A percentile compares a stretch with the other conserved stretches of the same genome.
phyloP scores from a whole-genome alignment of 1,140 invertebrate genomes.

The Hylyphantes graminicola region DNA sequence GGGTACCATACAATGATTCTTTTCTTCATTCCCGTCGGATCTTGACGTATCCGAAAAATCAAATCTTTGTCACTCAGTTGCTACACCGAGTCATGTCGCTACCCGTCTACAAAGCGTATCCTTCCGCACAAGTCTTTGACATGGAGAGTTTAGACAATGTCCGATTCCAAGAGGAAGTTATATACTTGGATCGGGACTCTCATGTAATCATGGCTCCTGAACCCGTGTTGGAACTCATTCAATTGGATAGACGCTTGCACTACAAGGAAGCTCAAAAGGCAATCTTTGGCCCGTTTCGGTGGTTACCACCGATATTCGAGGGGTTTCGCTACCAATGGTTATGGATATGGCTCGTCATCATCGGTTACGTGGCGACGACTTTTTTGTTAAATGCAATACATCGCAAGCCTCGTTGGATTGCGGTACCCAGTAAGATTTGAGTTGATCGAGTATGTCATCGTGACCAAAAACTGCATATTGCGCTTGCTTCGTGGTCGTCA shows the following conservation, averaged over 20 bases:
- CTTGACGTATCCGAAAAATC: slow-evolving; percentile 7
- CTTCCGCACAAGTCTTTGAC: not conserved
- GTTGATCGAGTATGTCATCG: not conserved
- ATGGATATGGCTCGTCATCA: not conserved
- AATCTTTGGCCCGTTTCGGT: slow-evolving; percentile 4
- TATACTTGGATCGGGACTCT: slow-evolving; percentile 1
- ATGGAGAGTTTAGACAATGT: not conserved
- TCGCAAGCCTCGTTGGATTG: not conserved
- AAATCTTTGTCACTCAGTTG: slow-evolving; percentile 14
- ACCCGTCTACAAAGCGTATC: not conserved
- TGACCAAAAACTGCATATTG: not conserved
- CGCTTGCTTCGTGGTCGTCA: not conserved
- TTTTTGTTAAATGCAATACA: not conserved
- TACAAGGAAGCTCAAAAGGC: not conserved
- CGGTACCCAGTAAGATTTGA: not conserved
- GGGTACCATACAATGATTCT: slow-evolving; percentile 8
- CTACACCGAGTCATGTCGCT: not conserved
- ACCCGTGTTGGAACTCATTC: not conserved
- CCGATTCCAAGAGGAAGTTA: not conserved
- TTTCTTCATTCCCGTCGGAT: slow-evolving; percentile 1
- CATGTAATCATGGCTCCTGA: not conserved
- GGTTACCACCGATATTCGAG: not conserved
- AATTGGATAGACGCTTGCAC: not conserved
- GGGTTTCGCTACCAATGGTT: not conserved
- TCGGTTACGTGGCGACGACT: not conserved